Percentiles rank a stretch among this genome's conserved stretches.
Conservation (phyloP, 2,797 vertebrate species). For the Mormyrops attenuatus region DNA sequence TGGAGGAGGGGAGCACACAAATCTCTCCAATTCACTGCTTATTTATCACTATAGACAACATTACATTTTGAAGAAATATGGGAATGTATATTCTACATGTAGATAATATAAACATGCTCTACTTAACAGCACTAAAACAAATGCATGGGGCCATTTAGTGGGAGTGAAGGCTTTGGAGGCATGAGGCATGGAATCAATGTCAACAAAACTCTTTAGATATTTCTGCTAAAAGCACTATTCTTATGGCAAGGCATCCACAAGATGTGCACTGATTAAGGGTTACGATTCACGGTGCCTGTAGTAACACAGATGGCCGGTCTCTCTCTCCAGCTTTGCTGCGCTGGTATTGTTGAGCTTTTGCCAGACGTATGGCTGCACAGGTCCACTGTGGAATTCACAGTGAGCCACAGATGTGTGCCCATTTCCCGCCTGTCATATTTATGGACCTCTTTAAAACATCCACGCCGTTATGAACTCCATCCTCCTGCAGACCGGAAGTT, state of each 20-base stretch:
- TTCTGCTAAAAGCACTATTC: constrained; percentile 10
- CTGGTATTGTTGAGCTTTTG: neutral
- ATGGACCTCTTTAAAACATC: neutral
- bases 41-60: neutral
- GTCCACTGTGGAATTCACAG: neutral
- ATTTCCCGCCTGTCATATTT: neutral
- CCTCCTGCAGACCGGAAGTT: neutral
- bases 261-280: constrained; percentile 7
- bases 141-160: neutral
- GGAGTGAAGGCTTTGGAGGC: neutral
- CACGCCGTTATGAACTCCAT: neutral
- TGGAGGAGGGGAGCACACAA: neutral
- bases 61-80: neutral
- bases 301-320: neutral
- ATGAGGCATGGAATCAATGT: neutral
- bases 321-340: neutral
- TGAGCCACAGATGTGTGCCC: neutral
- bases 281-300: neutral
- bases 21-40: neutral
- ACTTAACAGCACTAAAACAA: neutral
- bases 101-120: neutral
- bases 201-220: constrained; percentile 3
- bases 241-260: neutral
- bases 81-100: constrained; percentile 3
- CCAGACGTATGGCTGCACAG: neutral